phyloP scores from a whole-genome alignment of 1,140 invertebrate species.

The Pseudomyrmex gracilis region DNA sequence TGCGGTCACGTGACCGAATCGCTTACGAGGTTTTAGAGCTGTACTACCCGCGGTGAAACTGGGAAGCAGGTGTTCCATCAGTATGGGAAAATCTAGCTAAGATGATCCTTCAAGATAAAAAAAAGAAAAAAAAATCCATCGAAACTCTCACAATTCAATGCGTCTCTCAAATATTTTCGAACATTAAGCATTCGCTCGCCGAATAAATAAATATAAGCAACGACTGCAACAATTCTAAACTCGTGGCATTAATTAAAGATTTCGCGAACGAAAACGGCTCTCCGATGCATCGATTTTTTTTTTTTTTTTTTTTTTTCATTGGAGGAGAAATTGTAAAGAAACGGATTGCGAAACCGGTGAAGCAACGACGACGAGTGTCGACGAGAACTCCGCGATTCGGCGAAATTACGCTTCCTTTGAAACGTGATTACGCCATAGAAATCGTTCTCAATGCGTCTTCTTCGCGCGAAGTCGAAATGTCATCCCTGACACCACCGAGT shows the following conservation, averaged over 20 bases:
- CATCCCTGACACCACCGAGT: constrained; percentile 38
- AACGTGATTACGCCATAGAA: constrained; percentile 57
- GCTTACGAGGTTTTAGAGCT: constrained; percentile 3
- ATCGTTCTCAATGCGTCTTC: constrained; percentile 48
- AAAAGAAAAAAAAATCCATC: not conserved
- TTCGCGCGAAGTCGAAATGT: constrained; percentile 52
- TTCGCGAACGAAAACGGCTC: not conserved
- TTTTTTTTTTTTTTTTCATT: not conserved
- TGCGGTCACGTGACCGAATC: constrained; percentile 26
- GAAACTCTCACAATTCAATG: not conserved
- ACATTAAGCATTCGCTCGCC: not conserved
- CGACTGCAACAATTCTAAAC: not conserved
- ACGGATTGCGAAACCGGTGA: not conserved
- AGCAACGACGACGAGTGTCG: not conserved
- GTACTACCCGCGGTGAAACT: constrained; percentile 1
- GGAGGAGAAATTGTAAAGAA: not conserved
- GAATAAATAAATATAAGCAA: constrained; percentile 16
- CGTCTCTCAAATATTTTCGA: constrained; percentile 5
- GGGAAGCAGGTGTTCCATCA: constrained; percentile 42
- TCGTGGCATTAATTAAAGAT: not conserved
- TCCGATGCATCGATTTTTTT: constrained; percentile 19
- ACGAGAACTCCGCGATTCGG: constrained; percentile 35
- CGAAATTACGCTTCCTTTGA: constrained; percentile 50
- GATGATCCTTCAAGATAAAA: constrained; percentile 46
- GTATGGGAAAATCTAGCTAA: constrained; percentile 47